Percentiles rank a stretch among this genome's conserved stretches.
Conservation (phyloP, 2,113 vertebrate species). For the Solea senegalensis region DNA sequence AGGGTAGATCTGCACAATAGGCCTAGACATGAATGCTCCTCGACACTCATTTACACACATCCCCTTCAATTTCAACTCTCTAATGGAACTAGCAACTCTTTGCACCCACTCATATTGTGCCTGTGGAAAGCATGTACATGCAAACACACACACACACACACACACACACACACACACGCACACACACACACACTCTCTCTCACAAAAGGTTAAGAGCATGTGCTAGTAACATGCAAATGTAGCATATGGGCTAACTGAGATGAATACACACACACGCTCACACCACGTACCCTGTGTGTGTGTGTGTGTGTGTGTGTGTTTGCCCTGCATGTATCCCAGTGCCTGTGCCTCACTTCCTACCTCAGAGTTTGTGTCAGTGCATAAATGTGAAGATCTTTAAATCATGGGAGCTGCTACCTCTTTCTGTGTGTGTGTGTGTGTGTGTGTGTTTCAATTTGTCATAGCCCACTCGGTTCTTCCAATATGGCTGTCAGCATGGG, state of each 20-base stretch:
- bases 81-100: conserved; percentile 71
- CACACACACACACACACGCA: neutral
- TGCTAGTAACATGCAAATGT: neutral
- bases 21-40: conserved; percentile 75
- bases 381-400: conserved; percentile 59
- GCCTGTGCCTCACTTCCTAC: conserved; percentile 19
- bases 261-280: conserved; percentile 11
- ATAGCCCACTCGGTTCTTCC: conserved; percentile 48
- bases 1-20: conserved; percentile 64
- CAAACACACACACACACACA: neutral
- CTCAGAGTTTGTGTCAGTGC: conserved; percentile 48
- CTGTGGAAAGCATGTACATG: conserved; percentile 31
- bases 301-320: conserved; percentile 13
- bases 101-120: conserved; percentile 56
- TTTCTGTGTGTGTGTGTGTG: conserved; percentile 21
- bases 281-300: conserved; percentile 13
- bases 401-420: conserved; percentile 53
- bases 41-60: conserved; percentile 76
- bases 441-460: conserved; percentile 62
- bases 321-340: conserved; percentile 18
- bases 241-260: conserved; percentile 26
- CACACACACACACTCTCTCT: neutral
- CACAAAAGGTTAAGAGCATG: neutral
- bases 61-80: conserved; percentile 78
- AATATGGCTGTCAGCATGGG: conserved; percentile 63